Conservation (phyloP, 2,113 vertebrate species). For the Oreotrochilus melanogaster region DNA sequence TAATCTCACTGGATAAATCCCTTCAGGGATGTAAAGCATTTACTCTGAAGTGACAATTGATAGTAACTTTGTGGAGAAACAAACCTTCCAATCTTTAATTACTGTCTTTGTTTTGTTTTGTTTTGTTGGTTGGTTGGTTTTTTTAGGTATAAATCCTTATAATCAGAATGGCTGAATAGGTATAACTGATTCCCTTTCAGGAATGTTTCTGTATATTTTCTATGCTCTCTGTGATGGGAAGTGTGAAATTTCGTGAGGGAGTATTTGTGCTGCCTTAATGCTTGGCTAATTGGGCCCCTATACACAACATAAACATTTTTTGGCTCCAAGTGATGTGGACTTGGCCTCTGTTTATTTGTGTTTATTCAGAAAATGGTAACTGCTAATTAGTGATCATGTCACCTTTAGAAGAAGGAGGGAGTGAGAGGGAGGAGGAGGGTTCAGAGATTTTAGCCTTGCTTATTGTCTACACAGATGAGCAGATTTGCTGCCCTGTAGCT, state of each 20-base stretch:
- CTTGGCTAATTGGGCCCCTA: constrained; percentile 45
- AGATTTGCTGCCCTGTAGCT: constrained; percentile 61
- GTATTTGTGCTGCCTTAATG: constrained; percentile 22
- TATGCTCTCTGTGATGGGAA: not conserved
- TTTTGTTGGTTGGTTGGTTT: not conserved
- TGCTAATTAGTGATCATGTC: constrained; percentile 65
- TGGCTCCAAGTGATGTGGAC: constrained; percentile 22
- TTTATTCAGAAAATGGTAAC: constrained; percentile 68
- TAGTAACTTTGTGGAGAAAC: not conserved
- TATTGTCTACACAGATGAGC: constrained; percentile 8
- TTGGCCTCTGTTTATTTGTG: constrained; percentile 68
- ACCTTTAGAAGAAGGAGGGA: not conserved
- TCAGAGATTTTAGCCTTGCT: not conserved
- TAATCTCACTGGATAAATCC: not conserved
- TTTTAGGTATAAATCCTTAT: not conserved
- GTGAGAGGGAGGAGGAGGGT: not conserved
- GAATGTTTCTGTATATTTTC: not conserved
- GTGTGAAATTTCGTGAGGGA: constrained; percentile 32
- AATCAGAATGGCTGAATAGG: not conserved
- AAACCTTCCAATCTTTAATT: not conserved
- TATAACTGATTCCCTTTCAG: constrained; percentile 3
- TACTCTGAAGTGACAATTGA: not conserved
- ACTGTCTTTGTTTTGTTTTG: not conserved
- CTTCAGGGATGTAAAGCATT: not conserved
- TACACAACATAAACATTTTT: constrained; percentile 1